Base-by-base conservation (phyloP, 2,888 invertebrate species). In the Pasiphila rectangulata region DNA sequence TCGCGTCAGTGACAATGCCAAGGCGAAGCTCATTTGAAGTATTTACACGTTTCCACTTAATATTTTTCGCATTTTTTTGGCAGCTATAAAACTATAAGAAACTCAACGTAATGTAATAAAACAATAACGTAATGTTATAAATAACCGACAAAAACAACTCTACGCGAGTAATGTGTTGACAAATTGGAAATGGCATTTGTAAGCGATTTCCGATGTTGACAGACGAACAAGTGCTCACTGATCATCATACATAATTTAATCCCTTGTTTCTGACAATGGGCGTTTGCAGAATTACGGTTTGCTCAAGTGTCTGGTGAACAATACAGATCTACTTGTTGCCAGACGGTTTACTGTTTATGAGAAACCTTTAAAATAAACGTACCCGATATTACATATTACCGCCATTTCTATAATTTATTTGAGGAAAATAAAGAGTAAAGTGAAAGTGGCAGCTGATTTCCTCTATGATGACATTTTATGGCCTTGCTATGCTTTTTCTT, bases 261-360 rank as follows among this genome's bases (percentile, higher is more conserved):
- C 50, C 59, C 58, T 61, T 61, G 67, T 64, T 57, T 49, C 54
- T 57, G 70, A 79, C 78, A 80, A 79, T 76, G 66, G 66, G 50
- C 72, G 72, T 75, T 78, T 72, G 68, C 64, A 63, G 30, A n/a
- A 10, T 2, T 16, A 16, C 17, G 17, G 64, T 76, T 75, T 72
- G 69, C 69, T 59, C 77, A 77, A 79, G 78, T 78, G 76, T 68
- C 65, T 56, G 58, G 59, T 60, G 66, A 65, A 73, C 73, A 72
- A 72, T 69, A 58, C 58, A 39, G 42, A 37, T 41, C 41, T 46
- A 45, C n/a, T n/a, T n/a, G 45, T 30, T 40, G 39, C 41, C 49
- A 50, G n/a, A n/a, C n/a, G n/a, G n/a, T n/a, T n/a, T n/a, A n/a
- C n/a, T n/a, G n/a, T n/a, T n/a, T n/a, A n/a, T n/a, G n/a, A n/a